Evolutionary conservation across 2,888 invertebrate species (phyloP).

Genomic region (Philaethria dido): DNA sequence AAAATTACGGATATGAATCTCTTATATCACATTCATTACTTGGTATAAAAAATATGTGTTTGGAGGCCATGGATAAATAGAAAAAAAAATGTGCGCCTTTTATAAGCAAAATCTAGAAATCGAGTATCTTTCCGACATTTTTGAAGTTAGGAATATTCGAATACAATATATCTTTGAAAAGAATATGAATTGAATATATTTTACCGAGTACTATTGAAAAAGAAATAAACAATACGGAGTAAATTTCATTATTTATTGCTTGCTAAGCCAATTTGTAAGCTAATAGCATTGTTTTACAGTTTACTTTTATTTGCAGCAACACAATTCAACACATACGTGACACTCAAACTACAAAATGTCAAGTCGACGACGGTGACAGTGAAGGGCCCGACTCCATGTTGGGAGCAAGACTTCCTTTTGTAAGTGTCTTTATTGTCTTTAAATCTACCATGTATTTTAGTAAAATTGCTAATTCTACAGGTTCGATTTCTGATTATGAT

Average conservation of each 20-base stretch:
- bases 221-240: not conserved
- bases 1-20: too few relatives aligned
- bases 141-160: not conserved
- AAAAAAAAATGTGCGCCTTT: not conserved
- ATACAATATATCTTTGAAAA: not conserved
- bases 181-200: not conserved
- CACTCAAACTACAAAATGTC: conserved; percentile 98
- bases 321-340: conserved; percentile 98
- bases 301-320: conserved; percentile 85
- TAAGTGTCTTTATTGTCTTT: conserved; percentile 85
- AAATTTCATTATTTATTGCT: conserved; percentile 16
- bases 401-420: conserved; percentile 99
- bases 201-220: not conserved
- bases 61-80: too few relatives aligned
- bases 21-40: too few relatives aligned
- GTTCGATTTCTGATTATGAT: not conserved
- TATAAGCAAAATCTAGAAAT: not conserved
- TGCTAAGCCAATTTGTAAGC: conserved; percentile 19
- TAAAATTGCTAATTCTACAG: not conserved
- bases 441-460: conserved; percentile 13
- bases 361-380: conserved; percentile 98
- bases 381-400: conserved; percentile 97
- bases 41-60: too few relatives aligned
- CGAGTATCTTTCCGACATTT: too few relatives aligned
- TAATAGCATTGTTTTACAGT: conserved; percentile 34